Base-by-base conservation (phyloP, 2,113 vertebrate genomes). In the Dolichotis patagonum region DNA sequence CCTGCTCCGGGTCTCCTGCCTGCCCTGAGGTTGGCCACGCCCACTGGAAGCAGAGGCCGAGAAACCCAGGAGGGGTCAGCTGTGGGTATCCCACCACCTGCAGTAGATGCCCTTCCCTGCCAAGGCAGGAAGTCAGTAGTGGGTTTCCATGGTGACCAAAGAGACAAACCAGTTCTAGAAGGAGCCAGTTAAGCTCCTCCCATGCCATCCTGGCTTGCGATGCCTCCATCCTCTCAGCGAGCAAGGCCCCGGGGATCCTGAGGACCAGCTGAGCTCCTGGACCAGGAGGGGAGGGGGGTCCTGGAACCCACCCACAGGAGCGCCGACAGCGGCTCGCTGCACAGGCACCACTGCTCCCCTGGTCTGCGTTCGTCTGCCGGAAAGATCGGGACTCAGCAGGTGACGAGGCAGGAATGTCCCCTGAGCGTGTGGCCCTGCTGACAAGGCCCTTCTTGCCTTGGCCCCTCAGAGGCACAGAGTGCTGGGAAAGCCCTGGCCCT, bases 241-340 rank as follows among this genome's bases (percentile, higher is more conserved):
- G 14, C 43, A 10, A 54, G 35, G 35, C 11, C 41, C 7, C 5
- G 1, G 22, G 35, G n/a, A 87, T 4, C 52, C 86, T 4, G 38
- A 35, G 9, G 60, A 11, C 30, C 12, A 7, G 60, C 6, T 12
- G 75, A 13, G 58, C 65, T 43, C 0, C 0, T 52, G 49, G 49
- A 62, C 60, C 60, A 12, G 24, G 96, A 98, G 95, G 98, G 98
- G 98, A 98, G 98, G 95, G 96, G 96, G 93, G 98, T 97, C 97
- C 97, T 98, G 97, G 97, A 98, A 98, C 96, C 86, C 98, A 96
- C 96, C 89, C 94, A 81, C n/a, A 9, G 67, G 97, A 98, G 97
- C 94, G 91, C 96, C 60, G 97, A 69, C 84, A 91, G 69, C 49
- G 83, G 85, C 86, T 35, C 43, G 30, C 86, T 94, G 96, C 78